Base-by-base conservation (phyloP, 2,888 invertebrate species). In the Trachelus troglodyta region DNA sequence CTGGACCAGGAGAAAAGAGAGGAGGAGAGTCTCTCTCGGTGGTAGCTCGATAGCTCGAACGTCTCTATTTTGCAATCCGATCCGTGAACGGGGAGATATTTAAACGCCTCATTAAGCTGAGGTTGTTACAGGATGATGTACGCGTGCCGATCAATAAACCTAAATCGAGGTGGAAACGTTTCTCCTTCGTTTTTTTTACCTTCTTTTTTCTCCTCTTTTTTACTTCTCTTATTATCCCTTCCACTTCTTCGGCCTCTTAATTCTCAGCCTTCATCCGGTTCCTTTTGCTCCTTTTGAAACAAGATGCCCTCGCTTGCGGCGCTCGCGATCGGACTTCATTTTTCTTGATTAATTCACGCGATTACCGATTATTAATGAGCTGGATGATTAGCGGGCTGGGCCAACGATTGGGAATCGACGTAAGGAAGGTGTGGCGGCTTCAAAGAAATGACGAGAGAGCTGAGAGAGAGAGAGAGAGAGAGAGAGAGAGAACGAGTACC, bases 281-380 rank as follows among this genome's bases (percentile, higher is more conserved):
- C 31, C 71, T 31, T 23, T 31, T 23, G 71, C 33, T 56, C 71
- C 71, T 71, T 34, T 34, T 34, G 12, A 2, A 71, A 71, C n/a
- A 12, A 75, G 37, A 68, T 37, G 56, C 56, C 56, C 9, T 56
- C 56, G 40, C 40, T 56, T 0, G 23, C 9, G 56, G 56, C 56
- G 23, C 56, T 35, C 76, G 74, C 77, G 75, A 77, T 77, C 75
- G 77, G 69, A 74, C 80, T 81, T 76, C 76, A 83, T 83, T 83
- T 83, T 83, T 82, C 81, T 73, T 79, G 80, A 83, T 83, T 81
- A 79, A 84, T 85, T 81, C 80, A 77, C 71, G 83, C 83, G 83
- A 85, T 85, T 84, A 84, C 79, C 76, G 79, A 81, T 85, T 83
- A 81, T 85, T 85, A 85, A 84, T 83, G 83, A 85, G 78, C 81